A percentile compares a stretch with the other conserved stretches of the same genome.
These are phyloP conservation scores for Teleogryllus occipitalis DNA, from an alignment of 1,140 invertebrate genomes.

Conservation along the genomic window DNA sequence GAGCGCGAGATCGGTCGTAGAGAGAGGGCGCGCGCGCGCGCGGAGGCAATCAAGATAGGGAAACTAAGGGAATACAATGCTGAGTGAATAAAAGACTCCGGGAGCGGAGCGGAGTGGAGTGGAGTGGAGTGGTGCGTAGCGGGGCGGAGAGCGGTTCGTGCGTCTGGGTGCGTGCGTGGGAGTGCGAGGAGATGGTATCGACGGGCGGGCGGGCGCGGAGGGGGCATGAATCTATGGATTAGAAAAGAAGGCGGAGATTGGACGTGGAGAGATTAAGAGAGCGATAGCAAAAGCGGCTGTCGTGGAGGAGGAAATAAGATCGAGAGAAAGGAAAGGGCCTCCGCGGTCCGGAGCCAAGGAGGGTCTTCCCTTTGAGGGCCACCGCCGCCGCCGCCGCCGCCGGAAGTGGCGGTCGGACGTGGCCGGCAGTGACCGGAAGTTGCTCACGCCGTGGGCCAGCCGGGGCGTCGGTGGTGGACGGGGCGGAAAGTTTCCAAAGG, in stretches of 20 bases:
- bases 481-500: too few relatives aligned
- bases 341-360: too few relatives aligned
- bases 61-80: not conserved
- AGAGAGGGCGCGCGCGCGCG: not conserved
- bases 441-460: too few relatives aligned
- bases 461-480: too few relatives aligned
- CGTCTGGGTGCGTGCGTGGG: not conserved
- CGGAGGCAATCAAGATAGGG: conserved; percentile 3
- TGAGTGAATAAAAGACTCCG: not conserved
- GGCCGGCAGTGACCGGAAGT: too few relatives aligned
- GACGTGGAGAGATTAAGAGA: not conserved
- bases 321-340: not conserved
- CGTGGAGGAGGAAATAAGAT: not conserved
- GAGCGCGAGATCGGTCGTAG: not conserved
- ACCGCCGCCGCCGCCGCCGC: too few relatives aligned
- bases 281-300: not conserved
- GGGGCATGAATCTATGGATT: not conserved
- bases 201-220: not conserved
- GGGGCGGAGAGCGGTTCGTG: too few relatives aligned
- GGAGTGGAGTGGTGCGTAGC: too few relatives aligned
- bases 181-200: not conserved
- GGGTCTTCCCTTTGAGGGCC: too few relatives aligned
- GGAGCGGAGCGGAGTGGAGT: not conserved
- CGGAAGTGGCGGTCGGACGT: too few relatives aligned
- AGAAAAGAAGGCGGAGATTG: not conserved